Percentiles rank a stretch among this genome's conserved stretches.
Evolutionary conservation across 2,888 invertebrate species (phyloP).

Genomic region (Trichogramma evanescens): DNA sequence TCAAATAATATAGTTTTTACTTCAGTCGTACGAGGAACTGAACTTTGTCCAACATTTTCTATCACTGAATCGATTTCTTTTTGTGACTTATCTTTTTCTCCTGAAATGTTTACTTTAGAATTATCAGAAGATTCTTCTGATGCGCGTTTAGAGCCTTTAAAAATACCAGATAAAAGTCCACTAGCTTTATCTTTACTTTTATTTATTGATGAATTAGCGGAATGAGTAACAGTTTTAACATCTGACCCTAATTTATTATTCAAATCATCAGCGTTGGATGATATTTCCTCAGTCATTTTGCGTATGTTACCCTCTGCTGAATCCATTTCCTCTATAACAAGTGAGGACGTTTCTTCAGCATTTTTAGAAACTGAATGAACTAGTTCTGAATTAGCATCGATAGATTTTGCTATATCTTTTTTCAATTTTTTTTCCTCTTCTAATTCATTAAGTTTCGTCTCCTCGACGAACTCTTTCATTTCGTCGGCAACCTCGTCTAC

Average conservation of each 20-base stretch:
- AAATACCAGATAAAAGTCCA: constrained; percentile 28
- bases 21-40: too few species aligned
- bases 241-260: too few species aligned
- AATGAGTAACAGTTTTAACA: constrained; percentile 7
- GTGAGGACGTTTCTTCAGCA: constrained; percentile 1
- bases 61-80: too few species aligned
- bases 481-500: constrained; percentile 17
- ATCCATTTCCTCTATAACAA: constrained; percentile 2
- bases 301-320: constrained; percentile 25
- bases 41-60: too few species aligned
- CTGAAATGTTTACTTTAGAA: constrained; percentile 12
- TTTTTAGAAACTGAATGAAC: constrained; percentile 5
- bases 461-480: constrained; percentile 33
- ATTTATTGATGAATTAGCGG: constrained; percentile 3
- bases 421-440: constrained; percentile 26
- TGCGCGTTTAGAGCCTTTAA: constrained; percentile 26
- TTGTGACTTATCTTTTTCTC: too few species aligned
- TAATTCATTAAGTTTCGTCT: constrained; percentile 30
- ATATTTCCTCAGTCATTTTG: constrained; percentile 14
- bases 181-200: constrained; percentile 22
- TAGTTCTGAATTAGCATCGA: constrained; percentile 7
- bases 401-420: constrained; percentile 13
- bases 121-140: constrained; percentile 22
- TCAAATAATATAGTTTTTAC: too few species aligned
- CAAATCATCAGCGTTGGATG: too few species aligned